These are phyloP conservation scores for Gari tellinella DNA, from an alignment of 2,888 invertebrate species.

Conservation along the genomic window DNA sequence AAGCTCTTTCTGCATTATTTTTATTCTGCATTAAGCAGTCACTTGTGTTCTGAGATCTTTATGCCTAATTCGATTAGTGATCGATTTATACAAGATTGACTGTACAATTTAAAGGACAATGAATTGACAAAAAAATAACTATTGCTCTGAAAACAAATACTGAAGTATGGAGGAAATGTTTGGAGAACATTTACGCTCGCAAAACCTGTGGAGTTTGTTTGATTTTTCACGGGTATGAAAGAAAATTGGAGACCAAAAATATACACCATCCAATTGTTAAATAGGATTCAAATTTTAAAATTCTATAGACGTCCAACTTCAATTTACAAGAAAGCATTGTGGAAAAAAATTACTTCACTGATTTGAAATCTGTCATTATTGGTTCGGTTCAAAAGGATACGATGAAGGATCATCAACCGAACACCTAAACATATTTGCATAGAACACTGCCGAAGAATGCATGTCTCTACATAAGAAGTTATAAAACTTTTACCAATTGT, in stretches of 20 bases:
- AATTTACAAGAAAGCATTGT: slow-evolving; percentile 40
- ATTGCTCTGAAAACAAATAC: neutral
- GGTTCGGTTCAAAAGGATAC: slow-evolving; percentile 30
- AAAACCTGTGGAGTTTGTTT: neutral
- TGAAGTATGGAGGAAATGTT: too few relatives aligned
- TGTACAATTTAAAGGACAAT: too few relatives aligned
- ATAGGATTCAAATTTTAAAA: neutral
- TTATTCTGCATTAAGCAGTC: too few relatives aligned
- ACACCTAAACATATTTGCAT: slow-evolving; percentile 53
- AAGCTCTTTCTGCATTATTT: too few relatives aligned
- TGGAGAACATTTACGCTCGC: too few relatives aligned
- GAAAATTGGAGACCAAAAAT: neutral
- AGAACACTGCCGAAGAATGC: slow-evolving; percentile 26
- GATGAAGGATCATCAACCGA: slow-evolving; percentile 34
- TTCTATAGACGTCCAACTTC: neutral
- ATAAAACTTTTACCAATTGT: slow-evolving; percentile 53
- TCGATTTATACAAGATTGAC: too few relatives aligned
- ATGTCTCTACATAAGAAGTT: slow-evolving; percentile 29
- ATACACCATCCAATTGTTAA: neutral
- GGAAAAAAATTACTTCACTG: slow-evolving; percentile 41
- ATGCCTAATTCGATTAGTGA: too few relatives aligned
- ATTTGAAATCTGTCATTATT: slow-evolving; percentile 33
- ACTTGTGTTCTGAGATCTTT: too few relatives aligned
- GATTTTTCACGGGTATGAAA: neutral
- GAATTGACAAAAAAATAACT: neutral